Base-by-base conservation (phyloP, 2,797 vertebrate species). In the Chiroxiphia lanceolata region DNA sequence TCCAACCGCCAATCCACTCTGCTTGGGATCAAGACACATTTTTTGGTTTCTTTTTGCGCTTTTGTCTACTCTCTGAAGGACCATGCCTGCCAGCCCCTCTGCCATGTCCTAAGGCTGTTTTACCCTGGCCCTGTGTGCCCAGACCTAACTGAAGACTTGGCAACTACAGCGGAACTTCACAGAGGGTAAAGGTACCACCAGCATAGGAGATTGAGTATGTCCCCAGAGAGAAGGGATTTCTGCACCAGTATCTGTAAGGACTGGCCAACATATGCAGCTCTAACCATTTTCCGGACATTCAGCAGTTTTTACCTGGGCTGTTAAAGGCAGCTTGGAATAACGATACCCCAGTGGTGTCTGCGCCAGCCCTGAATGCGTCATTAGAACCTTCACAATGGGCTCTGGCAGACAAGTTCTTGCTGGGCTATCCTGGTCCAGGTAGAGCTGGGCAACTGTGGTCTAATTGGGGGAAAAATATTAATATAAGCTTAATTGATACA, bases 71-170 rank as follows among this genome's bases (percentile, higher is more conserved):
- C 17, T 63, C 44, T 6, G 1, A 67, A 60, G 26, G 12, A 40
- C 7, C 6, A 59, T n/a, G 10, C 15, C 17, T 56, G 23, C 18
- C 22, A 76, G 7, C 1, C 7, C 12, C 13, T 78, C 53, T 68
- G 4, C 23, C 40, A 11, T 13, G 15, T 57, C 27, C 59, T 56
- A 72, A 60, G 0, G 0, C 20, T n/a, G 7, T 70, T 84, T 67
- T 56, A 6, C 6, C 9, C 57, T 13, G 16, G 29, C 6, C 26
- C n/a, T 36, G 15, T 11, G 13, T 23, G 31, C 3, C 31, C 44
- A 78, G 57, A 83, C 18, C 21, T 74, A 45, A 18, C n/a, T 34
- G 48, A 81, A 50, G 15, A 9, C 9, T 31, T 45, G 27, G 44
- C 44, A 87, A 2, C 12, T 50, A 33, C 33, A 77, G 21, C 42